Conservation (phyloP, 2,113 vertebrate species). For the Picathartes gymnocephalus region DNA sequence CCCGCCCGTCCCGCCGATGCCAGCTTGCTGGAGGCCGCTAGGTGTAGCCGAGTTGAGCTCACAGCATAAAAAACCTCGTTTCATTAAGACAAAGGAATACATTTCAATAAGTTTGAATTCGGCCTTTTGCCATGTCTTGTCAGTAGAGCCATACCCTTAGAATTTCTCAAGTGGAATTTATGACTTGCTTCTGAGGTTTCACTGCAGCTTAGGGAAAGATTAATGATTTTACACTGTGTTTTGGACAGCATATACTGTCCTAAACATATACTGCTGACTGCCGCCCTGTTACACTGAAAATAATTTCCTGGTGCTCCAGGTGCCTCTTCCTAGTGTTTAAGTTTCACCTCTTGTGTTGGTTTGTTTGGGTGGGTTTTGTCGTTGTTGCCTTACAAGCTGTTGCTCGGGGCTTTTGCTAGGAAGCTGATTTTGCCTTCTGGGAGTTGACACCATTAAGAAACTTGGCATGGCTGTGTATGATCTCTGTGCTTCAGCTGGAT, state of each 20-base stretch:
- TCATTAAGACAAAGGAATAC: neutral
- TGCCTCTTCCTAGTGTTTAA: neutral
- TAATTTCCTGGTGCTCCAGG: neutral
- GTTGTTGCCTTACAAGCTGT: neutral
- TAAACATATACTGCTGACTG: neutral
- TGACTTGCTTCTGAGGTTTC: neutral
- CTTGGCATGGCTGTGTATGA: neutral
- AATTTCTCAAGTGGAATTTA: too few relatives aligned
- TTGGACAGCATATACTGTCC: fast-evolving
- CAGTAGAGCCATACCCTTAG: neutral
- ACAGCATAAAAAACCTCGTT: fast-evolving
- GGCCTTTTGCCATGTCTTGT: neutral
- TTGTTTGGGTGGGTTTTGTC: neutral
- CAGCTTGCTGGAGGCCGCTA: neutral
- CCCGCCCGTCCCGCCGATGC: neutral
- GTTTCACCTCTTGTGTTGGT: neutral
- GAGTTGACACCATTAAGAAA: too few relatives aligned
- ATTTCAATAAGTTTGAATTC: neutral
- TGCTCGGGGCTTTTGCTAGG: neutral
- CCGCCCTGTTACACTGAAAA: fast-evolving
- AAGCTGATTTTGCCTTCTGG: neutral
- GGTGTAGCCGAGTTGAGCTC: neutral
- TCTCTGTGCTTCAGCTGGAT: neutral
- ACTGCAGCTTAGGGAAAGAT: neutral
- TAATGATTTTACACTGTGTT: fast-evolving